Percentiles rank a stretch among this genome's conserved stretches.
Evolutionary conservation across 2,113 vertebrate genomes (phyloP).

Genomic region (Phainopepla nitens): DNA sequence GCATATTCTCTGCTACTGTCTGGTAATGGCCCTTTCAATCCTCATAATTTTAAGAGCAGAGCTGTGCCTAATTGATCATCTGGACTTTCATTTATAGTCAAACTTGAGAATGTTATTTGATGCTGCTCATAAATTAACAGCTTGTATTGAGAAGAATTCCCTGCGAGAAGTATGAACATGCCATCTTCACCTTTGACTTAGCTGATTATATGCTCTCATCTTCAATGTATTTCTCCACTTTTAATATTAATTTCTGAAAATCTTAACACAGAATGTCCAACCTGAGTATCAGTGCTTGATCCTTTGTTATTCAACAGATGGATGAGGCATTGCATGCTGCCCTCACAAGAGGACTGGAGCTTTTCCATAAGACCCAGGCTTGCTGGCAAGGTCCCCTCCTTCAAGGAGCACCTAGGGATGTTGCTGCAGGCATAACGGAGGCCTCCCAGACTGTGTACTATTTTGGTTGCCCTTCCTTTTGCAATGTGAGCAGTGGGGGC

Average conservation of each 20-base stretch:
- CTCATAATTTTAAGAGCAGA: neutral
- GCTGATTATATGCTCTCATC: neutral
- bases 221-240: neutral
- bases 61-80: neutral
- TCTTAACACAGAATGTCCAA: neutral
- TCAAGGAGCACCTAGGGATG: neutral
- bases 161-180: neutral
- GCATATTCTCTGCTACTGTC: neutral
- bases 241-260: neutral
- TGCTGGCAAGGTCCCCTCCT: neutral
- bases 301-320: neutral
- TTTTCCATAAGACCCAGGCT: neutral
- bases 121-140: neutral
- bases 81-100: neutral
- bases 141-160: neutral
- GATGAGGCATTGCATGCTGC: rapidly evolving
- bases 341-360: neutral
- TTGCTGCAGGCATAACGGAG: neutral
- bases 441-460: neutral
- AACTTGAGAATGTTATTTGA: neutral
- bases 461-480: neutral
- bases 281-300: neutral
- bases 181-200: neutral
- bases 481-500: rapidly evolving
- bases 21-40: neutral